Evolutionary conservation across 2,113 vertebrate species (phyloP).

Genomic region (Oceanites oceanicus): DNA sequence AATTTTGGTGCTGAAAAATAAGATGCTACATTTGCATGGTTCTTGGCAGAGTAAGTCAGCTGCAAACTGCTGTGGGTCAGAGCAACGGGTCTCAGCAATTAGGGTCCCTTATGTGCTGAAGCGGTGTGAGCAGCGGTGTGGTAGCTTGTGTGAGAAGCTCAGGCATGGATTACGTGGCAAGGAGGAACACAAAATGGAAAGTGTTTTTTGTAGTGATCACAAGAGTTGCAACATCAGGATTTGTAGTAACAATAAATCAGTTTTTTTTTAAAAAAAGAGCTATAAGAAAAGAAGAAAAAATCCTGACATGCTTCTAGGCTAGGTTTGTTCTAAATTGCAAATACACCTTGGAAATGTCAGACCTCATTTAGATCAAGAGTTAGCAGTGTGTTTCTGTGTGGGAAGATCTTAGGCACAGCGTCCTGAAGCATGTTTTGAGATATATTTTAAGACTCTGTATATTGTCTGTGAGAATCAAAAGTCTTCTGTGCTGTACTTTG

Average conservation of each 20-base stretch:
- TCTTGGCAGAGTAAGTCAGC: neutral
- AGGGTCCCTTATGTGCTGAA: neutral
- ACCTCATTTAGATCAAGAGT: neutral
- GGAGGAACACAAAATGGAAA: neutral
- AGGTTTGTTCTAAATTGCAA: neutral
- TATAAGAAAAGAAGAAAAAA: neutral
- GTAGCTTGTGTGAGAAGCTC: neutral
- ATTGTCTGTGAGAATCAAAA: neutral
- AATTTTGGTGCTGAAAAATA: neutral
- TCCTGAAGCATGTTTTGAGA: neutral
- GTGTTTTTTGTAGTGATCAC: neutral
- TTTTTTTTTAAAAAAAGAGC: neutral
- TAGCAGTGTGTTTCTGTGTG: neutral
- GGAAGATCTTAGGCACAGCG: neutral
- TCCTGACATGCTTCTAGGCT: neutral
- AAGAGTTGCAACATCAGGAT: neutral
- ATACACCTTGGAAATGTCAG: neutral
- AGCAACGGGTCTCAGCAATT: neutral
- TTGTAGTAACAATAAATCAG: neutral
- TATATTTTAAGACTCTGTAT: neutral
- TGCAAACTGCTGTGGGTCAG: rapidly evolving
- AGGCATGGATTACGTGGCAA: neutral
- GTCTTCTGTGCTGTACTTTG: neutral
- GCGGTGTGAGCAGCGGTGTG: rapidly evolving
- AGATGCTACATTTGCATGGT: neutral